Conservation (phyloP, 2,113 vertebrate genomes). For the Regulus satrapa region DNA sequence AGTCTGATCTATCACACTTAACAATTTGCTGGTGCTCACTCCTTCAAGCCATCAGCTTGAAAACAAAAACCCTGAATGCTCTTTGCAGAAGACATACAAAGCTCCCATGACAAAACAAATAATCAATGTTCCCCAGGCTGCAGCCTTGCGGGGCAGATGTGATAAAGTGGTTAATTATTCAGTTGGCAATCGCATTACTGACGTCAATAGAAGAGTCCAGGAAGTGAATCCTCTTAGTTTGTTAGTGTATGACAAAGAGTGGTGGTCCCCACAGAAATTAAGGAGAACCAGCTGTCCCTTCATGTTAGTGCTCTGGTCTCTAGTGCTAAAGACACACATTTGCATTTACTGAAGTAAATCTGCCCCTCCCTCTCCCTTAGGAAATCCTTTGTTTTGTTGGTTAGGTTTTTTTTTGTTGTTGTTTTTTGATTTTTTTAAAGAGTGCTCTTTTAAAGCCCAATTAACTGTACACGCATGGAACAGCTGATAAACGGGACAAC, state of each 20-base stretch:
- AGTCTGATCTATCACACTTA: not conserved
- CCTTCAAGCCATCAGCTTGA: not conserved
- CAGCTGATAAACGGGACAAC: slow-evolving; percentile 47
- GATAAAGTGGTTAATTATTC: slow-evolving; percentile 66
- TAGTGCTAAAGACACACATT: not conserved
- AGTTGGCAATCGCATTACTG: slow-evolving; percentile 73
- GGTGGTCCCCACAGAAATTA: slow-evolving; percentile 34
- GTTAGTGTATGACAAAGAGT: slow-evolving; percentile 49
- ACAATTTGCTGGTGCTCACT: not conserved
- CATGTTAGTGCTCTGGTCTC: not conserved
- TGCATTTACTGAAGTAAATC: not conserved
- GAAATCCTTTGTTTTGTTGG: slow-evolving; percentile 26
- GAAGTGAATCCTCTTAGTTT: slow-evolving; percentile 67
- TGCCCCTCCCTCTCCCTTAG: not conserved
- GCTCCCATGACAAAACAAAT: slow-evolving; percentile 19
- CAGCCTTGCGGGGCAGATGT: slow-evolving; percentile 31
- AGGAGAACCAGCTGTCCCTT: slow-evolving; percentile 19
- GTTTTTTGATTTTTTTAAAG: not conserved
- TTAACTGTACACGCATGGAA: not conserved
- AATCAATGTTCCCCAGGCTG: slow-evolving; percentile 15
- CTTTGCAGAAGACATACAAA: not conserved
- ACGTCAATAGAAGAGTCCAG: slow-evolving; percentile 64
- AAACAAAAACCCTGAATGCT: not conserved
- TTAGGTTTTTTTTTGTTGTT: not conserved
- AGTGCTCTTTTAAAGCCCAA: not conserved